A percentile compares a stretch with the other conserved stretches of the same genome.
Evolutionary conservation across 2,113 vertebrate genomes (phyloP).

Genomic region (Cromileptes altivelis): DNA sequence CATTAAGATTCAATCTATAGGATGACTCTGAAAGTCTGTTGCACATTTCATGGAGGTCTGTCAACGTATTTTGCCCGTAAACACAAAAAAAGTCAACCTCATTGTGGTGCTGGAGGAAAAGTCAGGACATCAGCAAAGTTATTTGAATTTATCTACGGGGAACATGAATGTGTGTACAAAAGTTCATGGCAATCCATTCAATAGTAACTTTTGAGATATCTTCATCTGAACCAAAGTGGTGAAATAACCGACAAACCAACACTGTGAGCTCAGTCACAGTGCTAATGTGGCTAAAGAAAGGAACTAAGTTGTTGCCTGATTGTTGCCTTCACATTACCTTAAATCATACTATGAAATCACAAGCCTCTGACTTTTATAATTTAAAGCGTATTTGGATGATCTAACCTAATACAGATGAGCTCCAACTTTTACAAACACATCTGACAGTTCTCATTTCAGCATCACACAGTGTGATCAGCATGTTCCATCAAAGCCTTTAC

Average conservation of each 20-base stretch:
- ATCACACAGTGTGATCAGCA: constrained; percentile 22
- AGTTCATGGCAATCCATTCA: background rate
- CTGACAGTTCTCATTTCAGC: too few species aligned
- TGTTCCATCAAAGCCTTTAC: background rate
- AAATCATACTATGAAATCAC: too few species aligned
- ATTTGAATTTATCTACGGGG: too few species aligned
- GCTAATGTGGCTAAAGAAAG: too few species aligned
- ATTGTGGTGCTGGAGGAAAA: background rate
- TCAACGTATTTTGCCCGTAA: background rate
- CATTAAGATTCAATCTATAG: background rate
- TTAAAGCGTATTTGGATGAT: background rate
- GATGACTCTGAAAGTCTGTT: background rate
- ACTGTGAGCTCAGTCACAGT: too few species aligned
- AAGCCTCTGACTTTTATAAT: background rate
- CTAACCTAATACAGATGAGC: background rate
- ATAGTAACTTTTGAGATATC: background rate
- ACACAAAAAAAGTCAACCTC: background rate
- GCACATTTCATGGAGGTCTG: background rate
- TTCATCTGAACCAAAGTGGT: background rate
- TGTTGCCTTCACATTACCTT: background rate
- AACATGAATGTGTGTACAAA: background rate
- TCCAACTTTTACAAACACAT: background rate
- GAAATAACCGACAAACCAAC: too few species aligned
- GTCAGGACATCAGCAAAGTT: background rate
- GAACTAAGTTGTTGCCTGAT: too few species aligned